phyloP scores from a whole-genome alignment of 2,888 invertebrate genomes.

The Arctia plantaginis region DNA sequence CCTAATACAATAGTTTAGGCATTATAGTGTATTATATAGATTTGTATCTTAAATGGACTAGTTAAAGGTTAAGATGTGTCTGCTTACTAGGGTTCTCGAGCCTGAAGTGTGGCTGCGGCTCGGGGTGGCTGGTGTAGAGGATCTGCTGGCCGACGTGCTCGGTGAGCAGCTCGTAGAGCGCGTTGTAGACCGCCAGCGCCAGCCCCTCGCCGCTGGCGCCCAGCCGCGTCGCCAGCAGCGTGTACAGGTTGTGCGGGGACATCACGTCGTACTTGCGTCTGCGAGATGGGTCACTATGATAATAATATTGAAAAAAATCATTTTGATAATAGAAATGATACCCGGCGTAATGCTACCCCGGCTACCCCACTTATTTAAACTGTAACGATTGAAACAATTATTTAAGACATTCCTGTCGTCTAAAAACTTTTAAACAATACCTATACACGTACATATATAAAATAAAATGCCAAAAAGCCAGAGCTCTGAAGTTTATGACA shows the following conservation, averaged over 20 bases:
- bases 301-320: not conserved
- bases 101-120: constrained; percentile 97
- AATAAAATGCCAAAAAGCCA: no score
- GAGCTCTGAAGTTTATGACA: no score
- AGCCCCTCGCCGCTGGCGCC: constrained; percentile 91
- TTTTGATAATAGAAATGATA: not conserved
- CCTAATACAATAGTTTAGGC: no score
- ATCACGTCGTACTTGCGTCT: constrained; percentile 99
- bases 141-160: constrained; percentile 99
- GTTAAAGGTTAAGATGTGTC: no score
- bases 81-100: constrained; percentile 97
- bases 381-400: no score
- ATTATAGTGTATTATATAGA: no score
- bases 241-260: constrained; percentile 99
- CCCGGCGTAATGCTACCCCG: not conserved
- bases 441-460: no score
- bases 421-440: no score
- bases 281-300: constrained; percentile 38
- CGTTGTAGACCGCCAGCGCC: constrained; percentile 98
- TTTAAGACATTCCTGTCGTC: no score
- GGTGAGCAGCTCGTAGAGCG: constrained; percentile 98
- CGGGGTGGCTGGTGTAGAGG: constrained; percentile 96
- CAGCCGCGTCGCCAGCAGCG: constrained; percentile 96
- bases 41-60: no score
- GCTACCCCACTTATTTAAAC: no score